Base-by-base conservation (phyloP, 1,140 invertebrate species). In the Sesamia nonagrioides region DNA sequence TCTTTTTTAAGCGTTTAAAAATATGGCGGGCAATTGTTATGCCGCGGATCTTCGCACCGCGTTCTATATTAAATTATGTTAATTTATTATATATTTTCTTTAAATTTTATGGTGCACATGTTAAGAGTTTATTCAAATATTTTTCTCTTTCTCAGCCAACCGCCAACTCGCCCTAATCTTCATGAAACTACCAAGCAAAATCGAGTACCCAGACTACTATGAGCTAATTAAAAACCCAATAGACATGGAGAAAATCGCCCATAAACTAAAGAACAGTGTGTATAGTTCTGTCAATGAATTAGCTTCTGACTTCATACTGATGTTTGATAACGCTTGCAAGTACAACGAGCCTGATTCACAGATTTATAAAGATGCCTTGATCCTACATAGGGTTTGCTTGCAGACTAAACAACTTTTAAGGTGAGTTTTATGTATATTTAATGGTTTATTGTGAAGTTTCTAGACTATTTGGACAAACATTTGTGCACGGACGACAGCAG, bases 251-350 rank as follows among this genome's bases (percentile, higher is more conserved):
- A 97, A 97, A 82, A 99, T 99, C 81, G 97, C 97, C 0, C 97
- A 98, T 60, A 99, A 98, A 88, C 95, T 99, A 52, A 98, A 98
- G 89, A 96, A 96, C 79, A 96, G 96, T 61, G 93, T 92, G 1
- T 99, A 99, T 91, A 97, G 97, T 15, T 97, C 96, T 76, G 95
- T 99, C 8, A 98, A 99, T 69, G 98, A 99, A 82, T 94, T 99
- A 52, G 97, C 99, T 0, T 96, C 97, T 0, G 99, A 99, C 95
- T 98, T 99, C 88, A 97, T 98, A 83, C 95, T 99, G 15, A 99
- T 99, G 98, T 99, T 99, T 94, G 99, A 99, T 87, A 99, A 99
- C 93, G 99, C 99, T 35, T 99, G 99, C 95, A 99, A 99, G 95
- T 99, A 99, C 92, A 99, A 99, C 94, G 99, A 99, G 92, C 99